A percentile compares a stretch with the other conserved stretches of the same genome.
phyloP scores from a whole-genome alignment of 2,113 vertebrate species.

The Elgaria multicarinata region DNA sequence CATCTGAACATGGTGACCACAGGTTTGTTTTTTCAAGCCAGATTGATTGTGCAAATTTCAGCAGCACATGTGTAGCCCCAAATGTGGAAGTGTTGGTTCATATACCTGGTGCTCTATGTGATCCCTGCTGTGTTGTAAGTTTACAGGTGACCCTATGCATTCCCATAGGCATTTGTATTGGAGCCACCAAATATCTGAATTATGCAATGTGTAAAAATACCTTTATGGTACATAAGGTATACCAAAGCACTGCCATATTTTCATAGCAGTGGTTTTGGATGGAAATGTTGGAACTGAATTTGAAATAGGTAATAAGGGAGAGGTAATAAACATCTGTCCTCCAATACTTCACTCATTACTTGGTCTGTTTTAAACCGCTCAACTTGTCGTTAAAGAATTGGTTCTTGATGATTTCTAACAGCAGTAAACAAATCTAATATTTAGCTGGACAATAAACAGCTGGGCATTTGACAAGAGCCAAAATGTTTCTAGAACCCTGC shows the following conservation, averaged over 20 bases:
- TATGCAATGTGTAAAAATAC: neutral
- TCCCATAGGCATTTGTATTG: neutral
- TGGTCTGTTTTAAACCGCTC: conserved; percentile 13
- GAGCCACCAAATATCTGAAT: neutral
- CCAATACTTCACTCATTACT: neutral
- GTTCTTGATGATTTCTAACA: neutral
- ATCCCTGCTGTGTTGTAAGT: neutral
- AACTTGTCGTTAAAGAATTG: conserved; percentile 33
- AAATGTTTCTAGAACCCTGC: neutral
- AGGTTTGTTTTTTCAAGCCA: no score
- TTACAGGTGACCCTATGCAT: neutral
- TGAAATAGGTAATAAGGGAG: neutral
- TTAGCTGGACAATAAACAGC: neutral
- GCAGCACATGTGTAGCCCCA: neutral
- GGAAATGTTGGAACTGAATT: neutral
- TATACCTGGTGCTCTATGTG: neutral
- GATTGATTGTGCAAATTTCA: neutral
- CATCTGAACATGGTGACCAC: no score
- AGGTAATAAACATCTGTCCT: neutral
- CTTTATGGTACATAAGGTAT: neutral
- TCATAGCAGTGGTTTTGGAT: neutral
- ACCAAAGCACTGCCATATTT: neutral
- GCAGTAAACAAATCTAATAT: neutral
- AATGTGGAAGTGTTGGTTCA: neutral
- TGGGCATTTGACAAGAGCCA: conserved; percentile 1